Evolutionary conservation across 2,797 vertebrate genomes (phyloP), one percentile per base, ranked within the genome.

Genomic region (Hylomyscus alleni): DNA sequence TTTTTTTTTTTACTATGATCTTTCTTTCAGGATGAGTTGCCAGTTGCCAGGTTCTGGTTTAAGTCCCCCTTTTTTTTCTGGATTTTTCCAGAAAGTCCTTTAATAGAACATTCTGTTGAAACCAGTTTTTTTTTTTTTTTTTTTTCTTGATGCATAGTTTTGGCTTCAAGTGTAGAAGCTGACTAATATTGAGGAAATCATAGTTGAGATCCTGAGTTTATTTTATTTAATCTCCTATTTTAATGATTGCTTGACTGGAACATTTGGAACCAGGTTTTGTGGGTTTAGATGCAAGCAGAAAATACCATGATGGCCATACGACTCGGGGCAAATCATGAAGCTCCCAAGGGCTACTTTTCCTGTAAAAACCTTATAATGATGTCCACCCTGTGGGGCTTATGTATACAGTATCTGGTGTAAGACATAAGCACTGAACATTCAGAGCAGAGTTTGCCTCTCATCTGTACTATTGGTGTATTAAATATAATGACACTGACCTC

Each of bases 261-360:
- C 11, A 7, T 84, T 84, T 76, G 7, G 40, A 92, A n/a, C 77
- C 58, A 65, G 47, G 34, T 15, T 29, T 65, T 40, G 40, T 67
- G 40, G 40, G 24, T 84, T 96, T 84, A 89, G 91, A 92, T 62
- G 8, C 44, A 93, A 86, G 15, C 19, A 94, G 56, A 94, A 78
- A 44, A 84, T n/a, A 29, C 12, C 86, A 9, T 34, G 12, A 54
- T 65, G 44, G 34, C n/a, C 31, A 9, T 40, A n/a, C 15, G 4
- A 78, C 3, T 6, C 56, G 31, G 58, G 10, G 29, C 20, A 81
- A 80, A 31, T 93, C 26, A 56, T n/a, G 81, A 58, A 62, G 67
- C 50, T 89, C 17, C 12, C 14, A 14, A 91, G 22, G 26, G 29
- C 89, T 52, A 34, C 69, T 87, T 96, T 88, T 44, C 83, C 47